phyloP scores from a whole-genome alignment of 2,113 vertebrate genomes.

The Oryzias melastigma region DNA sequence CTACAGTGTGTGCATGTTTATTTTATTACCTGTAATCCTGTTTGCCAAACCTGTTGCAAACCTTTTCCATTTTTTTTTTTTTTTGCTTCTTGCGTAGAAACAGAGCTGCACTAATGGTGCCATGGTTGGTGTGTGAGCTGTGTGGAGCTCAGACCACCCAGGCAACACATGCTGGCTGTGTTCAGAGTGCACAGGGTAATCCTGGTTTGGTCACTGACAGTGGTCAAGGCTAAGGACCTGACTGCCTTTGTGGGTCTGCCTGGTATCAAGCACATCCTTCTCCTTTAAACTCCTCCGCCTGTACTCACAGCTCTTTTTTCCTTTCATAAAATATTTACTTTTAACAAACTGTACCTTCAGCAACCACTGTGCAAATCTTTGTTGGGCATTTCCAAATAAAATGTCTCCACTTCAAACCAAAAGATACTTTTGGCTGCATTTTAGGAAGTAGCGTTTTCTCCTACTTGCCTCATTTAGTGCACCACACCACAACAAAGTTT shows the following conservation, averaged over 20 bases:
- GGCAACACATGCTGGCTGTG: conserved; percentile 40
- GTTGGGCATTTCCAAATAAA: neutral
- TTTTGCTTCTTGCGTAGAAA: neutral
- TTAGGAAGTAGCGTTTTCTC: conserved; percentile 1
- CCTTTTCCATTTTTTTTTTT: conserved; percentile 16
- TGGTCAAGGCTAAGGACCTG: conserved; percentile 71
- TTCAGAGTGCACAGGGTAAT: conserved; percentile 41
- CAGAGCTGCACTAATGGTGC: conserved; percentile 2
- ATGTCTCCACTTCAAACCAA: neutral
- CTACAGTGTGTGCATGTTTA: neutral
- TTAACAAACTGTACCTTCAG: conserved; percentile 6
- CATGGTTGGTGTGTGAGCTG: conserved; percentile 22
- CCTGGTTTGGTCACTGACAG: conserved; percentile 52
- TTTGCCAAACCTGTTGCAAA: neutral
- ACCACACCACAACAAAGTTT: neutral
- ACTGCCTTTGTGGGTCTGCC: conserved; percentile 43
- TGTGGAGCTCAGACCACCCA: conserved; percentile 74
- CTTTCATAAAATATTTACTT: conserved; percentile 26
- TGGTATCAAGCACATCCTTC: conserved; percentile 69
- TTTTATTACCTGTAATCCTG: neutral
- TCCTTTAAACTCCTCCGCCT: conserved; percentile 42
- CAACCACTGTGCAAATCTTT: neutral
- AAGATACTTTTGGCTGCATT: neutral
- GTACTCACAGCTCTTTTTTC: conserved; percentile 28
- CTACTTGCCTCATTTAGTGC: neutral